A percentile compares a stretch with the other conserved stretches of the same genome.
These are phyloP conservation scores for Carabus problematicus DNA, from an alignment of 2,888 invertebrate genomes.

Conservation along the genomic window DNA sequence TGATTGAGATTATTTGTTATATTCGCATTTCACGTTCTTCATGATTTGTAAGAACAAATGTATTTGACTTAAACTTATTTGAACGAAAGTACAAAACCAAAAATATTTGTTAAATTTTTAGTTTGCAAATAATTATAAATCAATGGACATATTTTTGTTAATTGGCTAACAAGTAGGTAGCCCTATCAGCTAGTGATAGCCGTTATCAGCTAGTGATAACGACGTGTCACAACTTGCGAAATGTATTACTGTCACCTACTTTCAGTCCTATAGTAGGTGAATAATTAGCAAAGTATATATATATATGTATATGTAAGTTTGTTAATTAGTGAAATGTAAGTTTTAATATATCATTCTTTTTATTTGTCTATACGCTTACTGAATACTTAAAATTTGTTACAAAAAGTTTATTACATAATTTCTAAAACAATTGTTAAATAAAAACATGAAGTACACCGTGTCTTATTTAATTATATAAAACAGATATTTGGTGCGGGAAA, in stretches of 20 bases:
- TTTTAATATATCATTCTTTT: slow-evolving; percentile 10
- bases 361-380: background rate
- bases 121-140: too few species aligned
- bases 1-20: too few species aligned
- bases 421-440: background rate
- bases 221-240: slow-evolving; percentile 8
- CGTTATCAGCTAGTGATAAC: slow-evolving; percentile 26
- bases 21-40: too few species aligned
- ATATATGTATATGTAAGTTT: background rate
- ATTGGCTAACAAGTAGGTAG: background rate
- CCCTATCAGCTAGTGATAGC: slow-evolving; percentile 19
- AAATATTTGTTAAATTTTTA: too few species aligned
- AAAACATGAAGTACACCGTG: background rate
- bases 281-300: too few species aligned
- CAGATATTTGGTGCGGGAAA: background rate
- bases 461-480: background rate
- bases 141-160: too few species aligned
- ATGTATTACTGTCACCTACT: background rate
- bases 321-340: background rate
- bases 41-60: too few species aligned
- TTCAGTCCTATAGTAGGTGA: too few species aligned
- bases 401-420: background rate
- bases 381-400: background rate
- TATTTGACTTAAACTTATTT: too few species aligned
- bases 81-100: too few species aligned